Evolutionary conservation across 1,140 invertebrate species (phyloP).

Genomic region (Lanistes nyassanus): DNA sequence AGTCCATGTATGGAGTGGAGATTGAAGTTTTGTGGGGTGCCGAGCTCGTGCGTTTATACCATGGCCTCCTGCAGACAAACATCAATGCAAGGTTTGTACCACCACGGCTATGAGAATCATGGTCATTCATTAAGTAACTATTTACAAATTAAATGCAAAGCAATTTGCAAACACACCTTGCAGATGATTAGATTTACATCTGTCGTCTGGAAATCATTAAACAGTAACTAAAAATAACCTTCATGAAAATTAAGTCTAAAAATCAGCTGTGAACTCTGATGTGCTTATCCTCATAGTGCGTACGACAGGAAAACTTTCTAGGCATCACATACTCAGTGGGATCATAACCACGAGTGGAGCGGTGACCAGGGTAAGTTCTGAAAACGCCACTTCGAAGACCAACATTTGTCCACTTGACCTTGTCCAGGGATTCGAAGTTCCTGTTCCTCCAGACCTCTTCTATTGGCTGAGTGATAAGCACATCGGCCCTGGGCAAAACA

Average conservation of each 20-base stretch:
- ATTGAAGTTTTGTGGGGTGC: conserved; percentile 67
- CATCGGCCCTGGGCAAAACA: conserved; percentile 62
- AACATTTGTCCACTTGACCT: conserved; percentile 69
- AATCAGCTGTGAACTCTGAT: too few species aligned
- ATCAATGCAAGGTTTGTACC: background rate
- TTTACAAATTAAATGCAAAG: background rate
- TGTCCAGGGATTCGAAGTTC: conserved; percentile 64
- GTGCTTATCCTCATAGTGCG: too few species aligned
- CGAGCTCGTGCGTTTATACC: conserved; percentile 65
- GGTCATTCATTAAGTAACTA: background rate
- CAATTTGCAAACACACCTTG: too few species aligned
- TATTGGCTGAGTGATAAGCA: conserved; percentile 67
- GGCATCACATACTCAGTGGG: conserved; percentile 56
- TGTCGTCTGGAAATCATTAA: too few species aligned
- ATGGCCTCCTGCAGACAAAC: conserved; percentile 57
- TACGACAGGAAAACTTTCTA: too few species aligned
- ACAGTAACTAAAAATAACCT: too few species aligned
- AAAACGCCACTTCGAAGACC: conserved; percentile 68
- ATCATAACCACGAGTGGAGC: conserved; percentile 66
- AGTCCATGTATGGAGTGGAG: conserved; percentile 68
- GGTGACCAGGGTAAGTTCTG: conserved; percentile 67
- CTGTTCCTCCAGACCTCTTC: conserved; percentile 65
- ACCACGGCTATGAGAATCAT: background rate
- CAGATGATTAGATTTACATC: too few species aligned
- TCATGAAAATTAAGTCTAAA: too few species aligned